These are phyloP conservation scores for Panagrolaimus sp. DNA, from an alignment of 1,140 invertebrate genomes.

Conservation along the genomic window DNA sequence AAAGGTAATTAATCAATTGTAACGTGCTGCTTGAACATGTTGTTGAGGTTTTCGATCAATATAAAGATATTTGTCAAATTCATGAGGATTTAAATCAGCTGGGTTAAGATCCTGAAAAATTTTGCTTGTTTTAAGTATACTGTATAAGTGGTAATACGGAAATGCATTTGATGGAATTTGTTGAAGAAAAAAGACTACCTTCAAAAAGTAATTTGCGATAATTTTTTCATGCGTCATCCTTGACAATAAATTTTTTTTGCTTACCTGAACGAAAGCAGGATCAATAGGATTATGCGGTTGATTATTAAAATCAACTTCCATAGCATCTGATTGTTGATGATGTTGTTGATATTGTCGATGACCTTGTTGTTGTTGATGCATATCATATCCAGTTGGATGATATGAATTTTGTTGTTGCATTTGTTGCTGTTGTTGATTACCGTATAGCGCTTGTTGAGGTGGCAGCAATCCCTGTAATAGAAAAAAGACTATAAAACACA, in stretches of 20 bases:
- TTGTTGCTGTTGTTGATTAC: not conserved
- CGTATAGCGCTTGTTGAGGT: not conserved
- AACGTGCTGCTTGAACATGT: too few species aligned
- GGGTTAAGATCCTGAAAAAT: slow-evolving; percentile 27
- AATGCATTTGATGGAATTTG: too few species aligned
- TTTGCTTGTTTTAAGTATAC: not conserved
- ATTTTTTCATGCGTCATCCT: too few species aligned
- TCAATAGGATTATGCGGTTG: slow-evolving; percentile 5
- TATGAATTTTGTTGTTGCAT: slow-evolving; percentile 21
- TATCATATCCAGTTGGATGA: slow-evolving; percentile 15
- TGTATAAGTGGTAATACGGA: not conserved
- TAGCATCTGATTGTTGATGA: slow-evolving; percentile 11
- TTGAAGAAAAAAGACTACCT: too few species aligned
- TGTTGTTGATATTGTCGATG: not conserved
- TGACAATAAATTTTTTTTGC: too few species aligned
- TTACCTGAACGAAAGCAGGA: slow-evolving; percentile 23
- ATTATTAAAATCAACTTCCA: slow-evolving; percentile 24
- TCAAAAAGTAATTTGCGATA: too few species aligned
- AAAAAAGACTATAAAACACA: not conserved
- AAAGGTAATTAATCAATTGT: too few species aligned
- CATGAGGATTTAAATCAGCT: slow-evolving; percentile 26
- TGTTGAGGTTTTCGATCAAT: slow-evolving; percentile 12
- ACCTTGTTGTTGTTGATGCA: not conserved
- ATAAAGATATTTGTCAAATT: slow-evolving; percentile 27
- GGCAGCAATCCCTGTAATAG: slow-evolving; percentile 20